Conservation (phyloP, 2,888 invertebrate species). For the Linnaemya tessellans region DNA sequence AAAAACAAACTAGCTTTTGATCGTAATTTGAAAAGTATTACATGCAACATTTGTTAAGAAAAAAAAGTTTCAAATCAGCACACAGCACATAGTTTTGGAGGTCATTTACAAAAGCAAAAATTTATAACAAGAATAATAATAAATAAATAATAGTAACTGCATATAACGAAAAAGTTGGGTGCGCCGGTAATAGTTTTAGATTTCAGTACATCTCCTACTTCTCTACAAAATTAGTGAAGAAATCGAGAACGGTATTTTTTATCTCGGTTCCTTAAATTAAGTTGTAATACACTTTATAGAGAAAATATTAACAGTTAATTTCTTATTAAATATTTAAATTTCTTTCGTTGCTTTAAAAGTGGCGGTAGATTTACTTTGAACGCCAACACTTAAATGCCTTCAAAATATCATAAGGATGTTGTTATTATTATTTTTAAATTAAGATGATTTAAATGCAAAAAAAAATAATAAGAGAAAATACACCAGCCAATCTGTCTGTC, state of each 20-base stretch:
- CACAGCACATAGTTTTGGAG: slow-evolving; percentile 62
- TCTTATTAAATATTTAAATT: not conserved
- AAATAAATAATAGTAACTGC: too few species aligned
- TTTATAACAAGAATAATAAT: too few species aligned
- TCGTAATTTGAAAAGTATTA: slow-evolving; percentile 64
- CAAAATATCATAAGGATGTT: not conserved
- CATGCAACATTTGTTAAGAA: slow-evolving; percentile 46
- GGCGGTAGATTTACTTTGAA: slow-evolving; percentile 2
- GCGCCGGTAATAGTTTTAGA: too few species aligned
- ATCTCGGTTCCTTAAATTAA: too few species aligned
- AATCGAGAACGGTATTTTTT: too few species aligned
- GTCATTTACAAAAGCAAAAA: slow-evolving; percentile 46
- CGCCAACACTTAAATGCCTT: slow-evolving; percentile 4
- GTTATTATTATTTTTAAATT: not conserved
- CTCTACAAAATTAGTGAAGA: too few species aligned
- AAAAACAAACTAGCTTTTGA: slow-evolving; percentile 11
- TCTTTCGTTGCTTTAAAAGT: not conserved
- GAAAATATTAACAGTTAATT: too few species aligned
- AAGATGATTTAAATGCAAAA: slow-evolving; percentile 1
- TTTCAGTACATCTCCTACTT: too few species aligned
- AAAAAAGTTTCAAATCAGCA: slow-evolving; percentile 21
- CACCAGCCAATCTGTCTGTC: not conserved
- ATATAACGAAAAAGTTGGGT: too few species aligned
- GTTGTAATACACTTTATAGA: too few species aligned
- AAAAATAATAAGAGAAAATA: too few species aligned